A percentile compares a stretch with the other conserved stretches of the same genome.
These are phyloP conservation scores for Lottia gigantea DNA, from an alignment of 2,888 invertebrate genomes.

Conservation along the genomic window DNA sequence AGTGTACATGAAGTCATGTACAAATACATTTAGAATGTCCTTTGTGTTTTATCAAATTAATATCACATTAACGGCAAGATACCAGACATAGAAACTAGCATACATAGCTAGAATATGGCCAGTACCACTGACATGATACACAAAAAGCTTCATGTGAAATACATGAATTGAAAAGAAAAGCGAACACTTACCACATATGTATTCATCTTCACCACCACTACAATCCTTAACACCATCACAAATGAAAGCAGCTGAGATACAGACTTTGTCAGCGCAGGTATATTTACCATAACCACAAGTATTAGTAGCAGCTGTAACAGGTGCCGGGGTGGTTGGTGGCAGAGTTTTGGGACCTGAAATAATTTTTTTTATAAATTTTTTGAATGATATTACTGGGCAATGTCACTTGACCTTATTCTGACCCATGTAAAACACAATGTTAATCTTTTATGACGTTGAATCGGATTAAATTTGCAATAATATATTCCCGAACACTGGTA, in stretches of 20 bases:
- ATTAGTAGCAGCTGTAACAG: slow-evolving; percentile 14
- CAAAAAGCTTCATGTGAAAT: neutral
- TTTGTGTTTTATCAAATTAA: too few species aligned
- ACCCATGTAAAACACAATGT: too few species aligned
- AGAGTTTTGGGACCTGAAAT: slow-evolving; percentile 19
- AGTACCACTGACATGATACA: neutral
- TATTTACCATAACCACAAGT: slow-evolving; percentile 41
- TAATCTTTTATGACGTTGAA: too few species aligned
- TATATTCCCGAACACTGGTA: too few species aligned
- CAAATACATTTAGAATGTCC: too few species aligned
- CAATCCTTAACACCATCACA: slow-evolving; percentile 54
- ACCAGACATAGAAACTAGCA: too few species aligned
- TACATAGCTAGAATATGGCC: neutral
- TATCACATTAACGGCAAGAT: too few species aligned
- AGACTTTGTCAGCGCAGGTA: slow-evolving; percentile 38
- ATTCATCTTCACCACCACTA: slow-evolving; percentile 47
- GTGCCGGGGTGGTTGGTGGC: slow-evolving; percentile 18
- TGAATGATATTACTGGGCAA: too few species aligned
- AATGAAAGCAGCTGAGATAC: slow-evolving; percentile 42
- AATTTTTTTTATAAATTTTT: neutral
- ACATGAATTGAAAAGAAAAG: neutral
- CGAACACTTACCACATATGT: slow-evolving; percentile 24
- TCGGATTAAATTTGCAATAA: too few species aligned
- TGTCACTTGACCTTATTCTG: too few species aligned
- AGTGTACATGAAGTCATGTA: too few species aligned